A percentile compares a stretch with the other conserved stretches of the same genome.
Evolutionary conservation across 2,113 vertebrate genomes (phyloP).

Genomic region (Lepus europaeus): DNA sequence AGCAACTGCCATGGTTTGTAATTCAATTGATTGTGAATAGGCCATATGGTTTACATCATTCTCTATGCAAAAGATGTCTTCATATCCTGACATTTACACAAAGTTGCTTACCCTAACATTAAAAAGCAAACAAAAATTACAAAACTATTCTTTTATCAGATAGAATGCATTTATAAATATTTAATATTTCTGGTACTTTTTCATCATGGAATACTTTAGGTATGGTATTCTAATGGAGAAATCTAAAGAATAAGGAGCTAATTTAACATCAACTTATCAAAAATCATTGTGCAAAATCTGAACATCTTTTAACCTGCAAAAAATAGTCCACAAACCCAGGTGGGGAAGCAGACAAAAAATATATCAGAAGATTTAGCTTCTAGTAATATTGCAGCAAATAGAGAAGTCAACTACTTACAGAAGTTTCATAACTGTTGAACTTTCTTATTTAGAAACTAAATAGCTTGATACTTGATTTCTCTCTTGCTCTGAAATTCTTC

Average conservation of each 20-base stretch:
- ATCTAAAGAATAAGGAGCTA: constrained; percentile 58
- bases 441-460: constrained; percentile 27
- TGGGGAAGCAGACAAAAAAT: not conserved
- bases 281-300: constrained; percentile 52
- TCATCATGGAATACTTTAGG: constrained; percentile 70
- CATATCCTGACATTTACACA: constrained; percentile 60
- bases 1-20: constrained; percentile 64
- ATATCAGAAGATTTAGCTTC: not conserved
- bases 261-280: constrained; percentile 63
- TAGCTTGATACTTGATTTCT: not conserved
- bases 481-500: not conserved
- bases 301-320: not conserved
- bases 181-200: constrained; percentile 38
- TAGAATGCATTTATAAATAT: constrained; percentile 50
- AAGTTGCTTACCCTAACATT: constrained; percentile 44
- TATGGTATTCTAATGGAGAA: constrained; percentile 16
- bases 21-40: constrained; percentile 72
- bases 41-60: constrained; percentile 78
- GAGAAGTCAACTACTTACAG: not conserved
- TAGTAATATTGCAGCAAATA: not conserved
- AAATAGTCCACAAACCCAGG: not conserved
- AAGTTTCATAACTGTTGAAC: constrained; percentile 2
- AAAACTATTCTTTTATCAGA: not conserved
- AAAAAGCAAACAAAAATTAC: constrained; percentile 16
- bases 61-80: constrained; percentile 73